These are phyloP conservation scores for Sinodicranocentrus sp. DNA, from an alignment of 2,888 invertebrate genomes.

Conservation along the genomic window DNA sequence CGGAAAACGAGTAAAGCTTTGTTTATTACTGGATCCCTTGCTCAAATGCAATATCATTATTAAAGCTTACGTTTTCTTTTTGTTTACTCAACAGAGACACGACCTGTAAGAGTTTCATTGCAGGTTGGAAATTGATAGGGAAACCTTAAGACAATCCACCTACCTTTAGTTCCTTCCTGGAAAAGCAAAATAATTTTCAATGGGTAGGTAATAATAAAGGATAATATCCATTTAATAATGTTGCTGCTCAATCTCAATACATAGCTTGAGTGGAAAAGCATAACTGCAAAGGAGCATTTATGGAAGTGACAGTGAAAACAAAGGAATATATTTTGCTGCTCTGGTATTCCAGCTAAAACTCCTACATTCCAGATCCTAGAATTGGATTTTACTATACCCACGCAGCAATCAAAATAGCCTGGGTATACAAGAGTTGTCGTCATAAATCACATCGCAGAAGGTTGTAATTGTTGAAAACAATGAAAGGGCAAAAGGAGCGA, in stretches of 20 bases:
- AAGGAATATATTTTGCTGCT: no score
- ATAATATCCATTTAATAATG: conserved; percentile 5
- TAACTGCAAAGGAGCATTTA: no score
- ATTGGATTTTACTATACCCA: no score
- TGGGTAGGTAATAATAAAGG: not conserved
- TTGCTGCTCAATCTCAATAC: no score
- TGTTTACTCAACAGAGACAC: not conserved
- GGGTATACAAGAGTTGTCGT: not conserved
- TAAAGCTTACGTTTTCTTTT: not conserved
- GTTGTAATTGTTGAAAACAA: conserved; percentile 53
- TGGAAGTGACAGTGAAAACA: no score
- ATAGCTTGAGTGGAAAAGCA: no score
- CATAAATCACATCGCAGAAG: conserved; percentile 57
- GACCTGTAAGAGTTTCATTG: not conserved
- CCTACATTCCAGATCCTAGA: no score
- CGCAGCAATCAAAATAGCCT: no score
- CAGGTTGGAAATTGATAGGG: not conserved
- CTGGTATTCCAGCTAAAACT: no score
- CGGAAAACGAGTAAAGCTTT: not conserved
- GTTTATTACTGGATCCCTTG: no score
- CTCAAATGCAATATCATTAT: not conserved
- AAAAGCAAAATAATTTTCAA: not conserved
- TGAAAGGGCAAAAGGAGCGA: conserved; percentile 20
- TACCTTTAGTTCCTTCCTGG: not conserved
- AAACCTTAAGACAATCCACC: not conserved